A percentile compares a stretch with the other conserved stretches of the same genome.
Conservation (phyloP, 2,797 vertebrate species). For the Oreortyx pictus region DNA sequence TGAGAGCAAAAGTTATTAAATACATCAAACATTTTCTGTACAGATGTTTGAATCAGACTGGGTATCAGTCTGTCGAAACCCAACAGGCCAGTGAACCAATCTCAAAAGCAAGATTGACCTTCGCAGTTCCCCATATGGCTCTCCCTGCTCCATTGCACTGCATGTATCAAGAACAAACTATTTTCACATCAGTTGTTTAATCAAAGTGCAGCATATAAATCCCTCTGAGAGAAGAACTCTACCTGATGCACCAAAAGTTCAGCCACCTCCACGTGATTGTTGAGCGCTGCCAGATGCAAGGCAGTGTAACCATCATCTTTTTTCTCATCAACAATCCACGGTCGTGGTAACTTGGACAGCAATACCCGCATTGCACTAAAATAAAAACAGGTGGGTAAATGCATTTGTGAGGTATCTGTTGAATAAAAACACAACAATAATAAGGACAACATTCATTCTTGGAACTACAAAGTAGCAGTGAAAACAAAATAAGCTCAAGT, state of each 20-base stretch:
- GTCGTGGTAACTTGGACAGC: conserved; percentile 95
- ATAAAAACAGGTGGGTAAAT: not conserved
- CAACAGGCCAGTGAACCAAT: not conserved
- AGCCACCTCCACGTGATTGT: conserved; percentile 99
- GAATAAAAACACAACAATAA: not conserved
- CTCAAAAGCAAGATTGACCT: conserved; percentile 20
- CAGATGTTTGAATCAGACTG: not conserved
- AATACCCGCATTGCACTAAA: conserved; percentile 96
- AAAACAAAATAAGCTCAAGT: not conserved
- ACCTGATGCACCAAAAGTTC: conserved; percentile 99
- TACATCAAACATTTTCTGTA: not conserved
- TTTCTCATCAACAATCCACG: conserved; percentile 99
- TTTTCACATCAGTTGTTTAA: conserved; percentile 6
- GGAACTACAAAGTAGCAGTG: not conserved
- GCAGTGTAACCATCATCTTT: conserved; percentile 99
- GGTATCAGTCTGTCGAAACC: not conserved
- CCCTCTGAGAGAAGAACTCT: conserved; percentile 33
- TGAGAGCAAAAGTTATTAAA: not conserved
- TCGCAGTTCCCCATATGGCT: not conserved
- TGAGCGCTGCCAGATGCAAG: conserved; percentile 96
- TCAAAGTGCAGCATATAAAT: conserved; percentile 25
- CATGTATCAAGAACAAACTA: not conserved
- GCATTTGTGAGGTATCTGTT: not conserved
- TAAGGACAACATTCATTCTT: not conserved
- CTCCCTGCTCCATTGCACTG: not conserved